Percentiles rank a stretch among this genome's conserved stretches.
phyloP scores from a whole-genome alignment of 2,113 vertebrate species.

The Amphilophus citrinellus region DNA sequence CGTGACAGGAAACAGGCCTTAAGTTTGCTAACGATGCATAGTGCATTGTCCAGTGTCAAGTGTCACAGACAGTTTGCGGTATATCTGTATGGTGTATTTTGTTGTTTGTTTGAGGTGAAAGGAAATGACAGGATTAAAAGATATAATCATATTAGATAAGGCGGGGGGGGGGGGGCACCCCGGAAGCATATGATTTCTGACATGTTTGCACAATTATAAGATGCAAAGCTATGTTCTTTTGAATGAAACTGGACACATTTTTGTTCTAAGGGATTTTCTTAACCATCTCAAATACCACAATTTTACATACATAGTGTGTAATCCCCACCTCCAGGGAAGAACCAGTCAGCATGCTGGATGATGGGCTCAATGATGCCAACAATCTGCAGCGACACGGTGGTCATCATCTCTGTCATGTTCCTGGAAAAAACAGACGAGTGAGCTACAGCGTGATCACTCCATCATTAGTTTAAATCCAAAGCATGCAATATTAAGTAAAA shows the following conservation, averaged over 20 bases:
- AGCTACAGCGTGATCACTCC: background rate
- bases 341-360: conserved; percentile 98
- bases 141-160: too few relatives aligned
- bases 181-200: background rate
- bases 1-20: background rate
- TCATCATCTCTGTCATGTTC: conserved; percentile 99
- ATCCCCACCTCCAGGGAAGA: conserved; percentile 94
- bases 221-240: background rate
- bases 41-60: background rate
- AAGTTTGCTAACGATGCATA: background rate
- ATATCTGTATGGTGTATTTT: background rate
- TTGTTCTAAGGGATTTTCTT: background rate
- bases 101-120: background rate
- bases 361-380: conserved; percentile 97
- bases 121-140: too few relatives aligned
- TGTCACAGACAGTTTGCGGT: background rate
- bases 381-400: conserved; percentile 97
- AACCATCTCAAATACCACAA: background rate
- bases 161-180: background rate
- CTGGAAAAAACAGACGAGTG: conserved; percentile 71
- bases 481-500: background rate
- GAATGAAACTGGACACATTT: background rate
- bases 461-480: background rate
- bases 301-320: conserved; percentile 31
- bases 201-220: background rate